Percentiles rank a stretch among this genome's conserved stretches.
These are phyloP conservation scores for Pyrrhura leucotis DNA, from an alignment of 2,797 vertebrate species.

Conservation along the genomic window DNA sequence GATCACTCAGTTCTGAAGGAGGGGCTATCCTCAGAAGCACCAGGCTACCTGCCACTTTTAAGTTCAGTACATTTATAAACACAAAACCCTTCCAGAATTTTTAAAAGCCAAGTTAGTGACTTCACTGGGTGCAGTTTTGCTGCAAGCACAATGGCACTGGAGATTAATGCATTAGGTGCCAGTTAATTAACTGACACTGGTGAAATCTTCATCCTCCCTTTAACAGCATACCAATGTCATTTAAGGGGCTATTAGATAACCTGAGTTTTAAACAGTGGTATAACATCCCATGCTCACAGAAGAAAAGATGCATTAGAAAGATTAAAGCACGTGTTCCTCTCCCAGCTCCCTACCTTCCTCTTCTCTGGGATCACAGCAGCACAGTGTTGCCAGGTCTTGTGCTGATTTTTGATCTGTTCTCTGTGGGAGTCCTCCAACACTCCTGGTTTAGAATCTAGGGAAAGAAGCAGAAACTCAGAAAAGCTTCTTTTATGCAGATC, in stretches of 20 bases:
- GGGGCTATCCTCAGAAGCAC: neutral
- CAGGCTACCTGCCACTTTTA: neutral
- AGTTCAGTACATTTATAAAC: neutral
- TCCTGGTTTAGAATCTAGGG: neutral
- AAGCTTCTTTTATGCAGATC: neutral
- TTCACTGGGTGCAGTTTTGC: neutral
- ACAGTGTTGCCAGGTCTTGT: neutral
- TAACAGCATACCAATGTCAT: neutral
- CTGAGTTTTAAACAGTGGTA: neutral
- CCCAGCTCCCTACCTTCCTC: neutral
- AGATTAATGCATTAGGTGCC: neutral
- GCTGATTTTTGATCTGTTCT: constrained; percentile 26
- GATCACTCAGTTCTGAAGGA: neutral
- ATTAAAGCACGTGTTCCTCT: neutral
- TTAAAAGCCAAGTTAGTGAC: neutral
- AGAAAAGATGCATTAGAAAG: neutral
- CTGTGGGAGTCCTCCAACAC: neutral
- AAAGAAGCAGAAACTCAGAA: neutral
- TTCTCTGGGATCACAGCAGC: constrained; percentile 9
- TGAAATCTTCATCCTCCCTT: neutral
- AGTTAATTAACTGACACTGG: neutral
- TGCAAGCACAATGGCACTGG: neutral
- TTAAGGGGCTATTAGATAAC: neutral
- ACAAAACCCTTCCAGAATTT: neutral
- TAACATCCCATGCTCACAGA: neutral